A percentile compares a stretch with the other conserved stretches of the same genome.
Conservation (phyloP, 1,140 invertebrate genomes). For the Euwallacea similis region DNA sequence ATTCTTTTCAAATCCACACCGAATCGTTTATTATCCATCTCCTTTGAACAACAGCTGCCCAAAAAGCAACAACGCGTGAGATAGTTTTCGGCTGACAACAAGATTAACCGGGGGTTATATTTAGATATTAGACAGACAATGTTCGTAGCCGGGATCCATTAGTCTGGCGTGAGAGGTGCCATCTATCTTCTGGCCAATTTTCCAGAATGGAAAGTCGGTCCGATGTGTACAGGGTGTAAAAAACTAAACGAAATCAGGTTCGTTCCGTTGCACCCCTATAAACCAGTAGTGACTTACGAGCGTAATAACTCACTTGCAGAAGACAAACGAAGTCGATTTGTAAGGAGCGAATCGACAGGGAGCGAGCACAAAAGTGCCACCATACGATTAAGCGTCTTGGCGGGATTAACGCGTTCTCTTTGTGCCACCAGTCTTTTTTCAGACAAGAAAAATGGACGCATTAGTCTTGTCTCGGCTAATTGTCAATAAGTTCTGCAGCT, state of each 20-base stretch:
- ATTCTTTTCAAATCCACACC: constrained; percentile 9
- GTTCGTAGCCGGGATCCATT: constrained; percentile 13
- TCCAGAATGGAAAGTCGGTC: not conserved
- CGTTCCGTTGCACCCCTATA: not conserved
- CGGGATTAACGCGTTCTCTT: constrained; percentile 9
- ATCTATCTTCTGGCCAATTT: not conserved
- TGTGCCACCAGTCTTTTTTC: not conserved
- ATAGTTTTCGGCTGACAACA: constrained; percentile 19
- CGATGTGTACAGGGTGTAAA: not conserved
- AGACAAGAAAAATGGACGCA: constrained; percentile 12
- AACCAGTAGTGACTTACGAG: constrained; percentile 10
- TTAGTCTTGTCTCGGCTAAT: constrained; percentile 13
- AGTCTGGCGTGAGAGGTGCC: constrained; percentile 5
- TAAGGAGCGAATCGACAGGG: constrained; percentile 9
- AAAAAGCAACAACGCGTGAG: constrained; percentile 24
- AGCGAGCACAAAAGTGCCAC: constrained; percentile 11
- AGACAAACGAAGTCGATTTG: constrained; percentile 14
- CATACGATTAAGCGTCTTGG: constrained; percentile 7
- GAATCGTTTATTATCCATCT: not conserved
- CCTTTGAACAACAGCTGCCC: constrained; percentile 17
- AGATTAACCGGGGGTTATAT: constrained; percentile 26
- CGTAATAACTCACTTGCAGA: constrained; percentile 1
- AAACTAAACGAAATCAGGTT: not conserved
- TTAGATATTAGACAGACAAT: constrained; percentile 21
- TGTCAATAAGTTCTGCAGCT: not conserved